A percentile compares a stretch with the other conserved stretches of the same genome.
Conservation (phyloP, 2,113 vertebrate species). For the Psammodynastes pulverulentus region DNA sequence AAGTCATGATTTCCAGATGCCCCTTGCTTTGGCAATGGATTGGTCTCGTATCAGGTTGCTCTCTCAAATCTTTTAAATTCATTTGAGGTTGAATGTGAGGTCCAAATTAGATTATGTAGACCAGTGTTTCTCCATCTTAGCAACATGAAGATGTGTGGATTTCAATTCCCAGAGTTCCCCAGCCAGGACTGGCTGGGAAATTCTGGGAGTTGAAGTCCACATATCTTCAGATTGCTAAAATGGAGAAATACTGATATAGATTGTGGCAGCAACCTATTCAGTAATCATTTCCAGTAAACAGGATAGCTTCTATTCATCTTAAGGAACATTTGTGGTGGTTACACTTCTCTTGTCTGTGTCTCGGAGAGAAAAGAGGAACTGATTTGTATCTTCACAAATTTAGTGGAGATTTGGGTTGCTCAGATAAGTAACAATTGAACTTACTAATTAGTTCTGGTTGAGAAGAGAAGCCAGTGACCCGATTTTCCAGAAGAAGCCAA, state of each 20-base stretch:
- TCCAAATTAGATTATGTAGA: neutral
- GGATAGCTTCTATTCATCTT: neutral
- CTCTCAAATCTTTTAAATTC: neutral
- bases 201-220: neutral
- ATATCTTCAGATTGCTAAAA: neutral
- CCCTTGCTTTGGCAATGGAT: neutral
- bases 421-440: rapidly evolving
- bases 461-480: neutral
- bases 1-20: neutral
- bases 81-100: neutral
- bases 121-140: neutral
- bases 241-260: neutral
- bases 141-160: neutral
- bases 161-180: neutral
- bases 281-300: neutral
- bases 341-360: neutral
- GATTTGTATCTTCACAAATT: rapidly evolving
- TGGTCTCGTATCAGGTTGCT: neutral
- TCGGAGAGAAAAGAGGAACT: neutral
- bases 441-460: rapidly evolving
- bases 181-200: neutral
- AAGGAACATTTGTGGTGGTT: neutral
- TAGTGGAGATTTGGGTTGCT: neutral
- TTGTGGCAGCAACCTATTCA: too few species aligned
- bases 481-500: conserved; percentile 3